These are phyloP conservation scores for Pseudopipra pipra DNA, from an alignment of 2,113 vertebrate species.

Conservation along the genomic window DNA sequence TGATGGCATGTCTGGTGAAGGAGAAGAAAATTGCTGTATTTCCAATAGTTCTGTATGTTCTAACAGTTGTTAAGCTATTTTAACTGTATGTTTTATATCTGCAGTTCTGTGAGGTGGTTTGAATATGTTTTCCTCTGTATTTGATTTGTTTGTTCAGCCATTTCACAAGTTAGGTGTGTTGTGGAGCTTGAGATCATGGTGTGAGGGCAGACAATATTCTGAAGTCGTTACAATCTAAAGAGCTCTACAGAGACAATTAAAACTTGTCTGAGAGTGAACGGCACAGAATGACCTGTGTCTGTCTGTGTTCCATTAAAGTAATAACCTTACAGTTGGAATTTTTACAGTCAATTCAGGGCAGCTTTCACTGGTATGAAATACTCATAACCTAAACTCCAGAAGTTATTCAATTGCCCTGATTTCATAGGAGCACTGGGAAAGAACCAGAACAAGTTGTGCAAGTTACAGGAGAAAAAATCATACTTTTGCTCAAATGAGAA, in stretches of 20 bases:
- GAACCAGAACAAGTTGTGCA: not conserved
- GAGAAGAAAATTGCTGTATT: not conserved
- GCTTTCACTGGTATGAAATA: not conserved
- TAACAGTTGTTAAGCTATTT: not conserved
- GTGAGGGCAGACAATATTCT: not conserved
- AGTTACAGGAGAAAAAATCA: not conserved
- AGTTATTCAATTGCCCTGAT: not conserved
- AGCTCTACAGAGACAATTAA: not conserved
- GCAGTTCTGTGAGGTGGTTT: not conserved
- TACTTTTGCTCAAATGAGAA: not conserved
- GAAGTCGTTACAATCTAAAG: not conserved
- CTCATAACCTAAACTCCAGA: not conserved
- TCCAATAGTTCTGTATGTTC: not conserved
- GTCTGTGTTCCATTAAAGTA: not conserved
- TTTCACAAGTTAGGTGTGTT: not conserved
- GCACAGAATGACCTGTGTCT: not conserved
- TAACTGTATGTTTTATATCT: not conserved
- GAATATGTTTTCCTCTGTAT: not conserved
- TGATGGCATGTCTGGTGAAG: not conserved
- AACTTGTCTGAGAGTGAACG: not conserved
- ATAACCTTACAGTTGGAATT: not conserved
- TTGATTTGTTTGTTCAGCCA: not conserved
- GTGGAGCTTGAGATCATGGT: not conserved
- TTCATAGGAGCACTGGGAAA: not conserved
- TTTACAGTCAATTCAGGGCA: not conserved